Base-by-base conservation (phyloP, 1,140 invertebrate species). In the Calosoma granatense region DNA sequence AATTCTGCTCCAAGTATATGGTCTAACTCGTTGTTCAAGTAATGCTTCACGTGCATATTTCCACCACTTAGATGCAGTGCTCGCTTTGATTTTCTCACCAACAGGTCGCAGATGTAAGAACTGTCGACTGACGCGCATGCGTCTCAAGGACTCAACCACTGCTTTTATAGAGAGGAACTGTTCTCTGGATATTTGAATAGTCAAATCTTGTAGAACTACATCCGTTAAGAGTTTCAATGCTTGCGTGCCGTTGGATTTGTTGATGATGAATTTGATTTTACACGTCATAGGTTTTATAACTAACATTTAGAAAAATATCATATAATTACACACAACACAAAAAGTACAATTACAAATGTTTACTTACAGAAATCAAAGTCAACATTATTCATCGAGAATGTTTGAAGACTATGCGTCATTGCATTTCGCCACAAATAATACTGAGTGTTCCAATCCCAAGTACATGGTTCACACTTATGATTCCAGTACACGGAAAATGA, bases 191-290 rank as follows among this genome's bases (percentile, higher is more conserved):
- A 90, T 64, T 67, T 89, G 84, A 56, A 86, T 69, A 17, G 86
- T 86, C 56, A 86, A 82, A 67, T 91, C 88, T 63, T 89, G 84
- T 4, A 91, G 68, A 20, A 89, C 82, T 41, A 89, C 81, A 64
- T 91, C 88, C 2, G 86, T 76, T 41, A 88, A 71, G 56, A 90
- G 74, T 54, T 85, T 81, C 12, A 85, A 84, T n/a, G 87, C 81
- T 59, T 85, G 76, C 0, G 78, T 78, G 61, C 85, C 81, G 23
- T 80, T 83, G 2, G 83, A 83, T 63, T 86, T 84, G 61, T 84
- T 89, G 52, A 90, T 82, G 20, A 89, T 84, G 22, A 90, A 77
- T 73, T 89, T 89, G n/a, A 88, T 81, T 68, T 90, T 89, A 39
- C 84, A 82, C 0, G 86, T 84, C 30, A 67, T 69, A 4, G 70